phyloP scores from a whole-genome alignment of 2,888 invertebrate species.

The Julus scandinavius region DNA sequence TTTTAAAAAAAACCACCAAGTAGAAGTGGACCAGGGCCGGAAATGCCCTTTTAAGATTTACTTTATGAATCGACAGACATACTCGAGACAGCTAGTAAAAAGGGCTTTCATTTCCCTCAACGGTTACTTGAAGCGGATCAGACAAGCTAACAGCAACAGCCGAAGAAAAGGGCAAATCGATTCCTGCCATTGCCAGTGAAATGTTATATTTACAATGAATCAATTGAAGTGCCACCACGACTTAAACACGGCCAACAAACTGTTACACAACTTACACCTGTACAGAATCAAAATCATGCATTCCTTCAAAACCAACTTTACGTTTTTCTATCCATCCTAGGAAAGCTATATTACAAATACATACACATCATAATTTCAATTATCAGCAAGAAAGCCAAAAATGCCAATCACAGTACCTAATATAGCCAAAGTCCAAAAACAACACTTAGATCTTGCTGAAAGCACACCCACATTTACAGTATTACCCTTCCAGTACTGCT shows the following conservation, averaged over 20 bases:
- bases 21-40: slow-evolving; percentile 38
- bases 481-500: too few species aligned
- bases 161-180: neutral
- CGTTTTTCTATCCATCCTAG: neutral
- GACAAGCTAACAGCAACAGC: neutral
- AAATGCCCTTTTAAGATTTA: slow-evolving; percentile 26
- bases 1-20: slow-evolving; percentile 48
- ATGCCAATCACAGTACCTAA: neutral
- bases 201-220: slow-evolving; percentile 8
- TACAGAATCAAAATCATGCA: neutral
- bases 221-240: slow-evolving; percentile 45
- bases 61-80: slow-evolving; percentile 25
- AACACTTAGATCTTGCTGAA: neutral
- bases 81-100: slow-evolving; percentile 21
- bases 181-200: neutral
- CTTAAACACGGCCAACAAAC: neutral
- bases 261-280: neutral
- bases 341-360: neutral
- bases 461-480: neutral
- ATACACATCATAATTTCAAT: neutral
- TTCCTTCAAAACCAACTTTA: neutral
- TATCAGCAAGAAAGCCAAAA: neutral
- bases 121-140: neutral
- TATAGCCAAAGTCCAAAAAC: neutral
- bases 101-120: neutral